These are phyloP conservation scores for Andrena dorsata DNA, from an alignment of 2,888 invertebrate species.

Conservation along the genomic window DNA sequence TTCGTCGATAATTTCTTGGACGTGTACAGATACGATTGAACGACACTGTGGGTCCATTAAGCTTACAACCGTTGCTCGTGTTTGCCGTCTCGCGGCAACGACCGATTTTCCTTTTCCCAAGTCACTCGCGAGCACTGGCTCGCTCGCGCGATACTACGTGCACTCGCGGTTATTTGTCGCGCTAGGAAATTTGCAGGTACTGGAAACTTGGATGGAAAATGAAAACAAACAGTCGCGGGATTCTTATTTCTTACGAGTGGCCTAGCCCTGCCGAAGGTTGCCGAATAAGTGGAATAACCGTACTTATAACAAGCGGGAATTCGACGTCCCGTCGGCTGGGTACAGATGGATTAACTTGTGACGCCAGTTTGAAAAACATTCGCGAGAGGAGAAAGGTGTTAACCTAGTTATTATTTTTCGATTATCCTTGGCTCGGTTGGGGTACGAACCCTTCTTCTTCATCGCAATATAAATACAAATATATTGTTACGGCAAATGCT, in stretches of 20 bases:
- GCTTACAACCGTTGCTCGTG: constrained; percentile 17
- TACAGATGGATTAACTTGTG: too few species aligned
- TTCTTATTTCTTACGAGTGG: too few species aligned
- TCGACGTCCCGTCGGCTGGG: background rate
- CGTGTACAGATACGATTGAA: constrained; percentile 2
- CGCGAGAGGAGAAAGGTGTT: constrained; percentile 27
- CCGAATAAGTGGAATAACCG: background rate
- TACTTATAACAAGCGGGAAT: background rate
- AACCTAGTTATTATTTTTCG: constrained; percentile 51
- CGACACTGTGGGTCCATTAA: constrained; percentile 34
- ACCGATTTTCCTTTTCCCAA: background rate
- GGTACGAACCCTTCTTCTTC: background rate
- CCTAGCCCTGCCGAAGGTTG: background rate
- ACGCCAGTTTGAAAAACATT: constrained; percentile 5
- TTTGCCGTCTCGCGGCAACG: constrained; percentile 17
- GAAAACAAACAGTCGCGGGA: too few species aligned
- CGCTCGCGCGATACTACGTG: background rate
- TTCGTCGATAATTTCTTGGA: constrained; percentile 55
- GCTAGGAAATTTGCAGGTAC: background rate
- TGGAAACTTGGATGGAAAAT: too few species aligned
- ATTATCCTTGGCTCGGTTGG: constrained; percentile 12
- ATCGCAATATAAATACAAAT: constrained; percentile 14
- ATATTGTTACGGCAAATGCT: constrained; percentile 23
- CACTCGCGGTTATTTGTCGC: background rate
- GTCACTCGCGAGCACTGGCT: background rate